phyloP scores from a whole-genome alignment of 2,888 invertebrate species.

The Lissonota sp. region DNA sequence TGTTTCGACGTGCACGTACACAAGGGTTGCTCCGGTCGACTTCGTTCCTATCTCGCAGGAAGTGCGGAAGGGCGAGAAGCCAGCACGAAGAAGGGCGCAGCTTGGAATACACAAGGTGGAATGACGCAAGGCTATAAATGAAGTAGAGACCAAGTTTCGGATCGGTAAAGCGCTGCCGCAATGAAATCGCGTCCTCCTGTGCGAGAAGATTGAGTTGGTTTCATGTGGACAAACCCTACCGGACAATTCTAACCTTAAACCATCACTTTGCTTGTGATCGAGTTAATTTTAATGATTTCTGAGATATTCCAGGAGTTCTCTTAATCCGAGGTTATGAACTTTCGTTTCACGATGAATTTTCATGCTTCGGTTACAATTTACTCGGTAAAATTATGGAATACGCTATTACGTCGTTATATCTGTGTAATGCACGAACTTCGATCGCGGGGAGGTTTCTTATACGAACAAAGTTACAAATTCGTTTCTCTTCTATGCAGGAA shows the following conservation, averaged over 20 bases:
- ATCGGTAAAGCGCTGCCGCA: background rate
- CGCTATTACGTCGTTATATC: background rate
- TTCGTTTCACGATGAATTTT: background rate
- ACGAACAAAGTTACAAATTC: conserved; percentile 53
- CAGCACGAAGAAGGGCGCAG: conserved; percentile 35
- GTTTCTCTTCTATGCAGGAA: conserved; percentile 38
- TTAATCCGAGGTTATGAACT: too few relatives aligned
- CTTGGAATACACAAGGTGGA: conserved; percentile 4
- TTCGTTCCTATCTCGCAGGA: conserved; percentile 24
- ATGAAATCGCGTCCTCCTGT: conserved; percentile 9
- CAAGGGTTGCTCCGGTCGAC: conserved; percentile 1
- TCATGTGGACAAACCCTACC: conserved; percentile 21
- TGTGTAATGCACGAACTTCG: conserved; percentile 1
- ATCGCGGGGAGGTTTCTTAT: conserved; percentile 33
- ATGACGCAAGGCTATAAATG: too few relatives aligned
- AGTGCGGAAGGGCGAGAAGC: conserved; percentile 22
- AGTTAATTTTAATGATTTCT: background rate
- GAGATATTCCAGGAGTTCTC: too few relatives aligned
- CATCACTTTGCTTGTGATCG: background rate
- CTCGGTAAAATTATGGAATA: background rate
- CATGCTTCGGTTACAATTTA: background rate
- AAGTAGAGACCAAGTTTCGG: background rate
- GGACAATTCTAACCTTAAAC: too few relatives aligned
- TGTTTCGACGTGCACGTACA: conserved; percentile 14
- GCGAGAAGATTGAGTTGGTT: conserved; percentile 20